Conservation (phyloP, 2,797 vertebrate genomes). For the Eurystomus glaucurus region DNA sequence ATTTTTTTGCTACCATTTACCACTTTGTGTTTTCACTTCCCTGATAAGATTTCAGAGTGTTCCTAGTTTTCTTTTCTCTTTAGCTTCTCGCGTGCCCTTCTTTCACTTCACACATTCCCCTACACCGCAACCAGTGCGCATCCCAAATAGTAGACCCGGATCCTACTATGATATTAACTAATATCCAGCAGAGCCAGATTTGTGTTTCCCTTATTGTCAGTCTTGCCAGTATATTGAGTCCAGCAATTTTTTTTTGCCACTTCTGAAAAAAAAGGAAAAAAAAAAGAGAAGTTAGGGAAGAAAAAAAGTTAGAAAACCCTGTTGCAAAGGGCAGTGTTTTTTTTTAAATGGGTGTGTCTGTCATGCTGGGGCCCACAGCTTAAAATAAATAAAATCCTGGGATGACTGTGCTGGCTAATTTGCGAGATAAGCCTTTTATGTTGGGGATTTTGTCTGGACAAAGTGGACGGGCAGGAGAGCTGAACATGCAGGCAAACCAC, state of each 20-base stretch:
- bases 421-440: conserved; percentile 67
- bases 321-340: neutral
- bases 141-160: neutral
- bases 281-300: accelerated
- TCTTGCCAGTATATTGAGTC: neutral
- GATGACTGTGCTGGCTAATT: conserved; percentile 30
- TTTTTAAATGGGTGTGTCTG: neutral
- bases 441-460: conserved; percentile 66
- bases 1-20: neutral
- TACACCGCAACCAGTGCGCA: neutral
- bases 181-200: neutral
- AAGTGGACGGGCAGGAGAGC: conserved; percentile 59
- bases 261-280: neutral
- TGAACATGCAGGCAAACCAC: conserved; percentile 46
- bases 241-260: neutral
- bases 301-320: neutral
- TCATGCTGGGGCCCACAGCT: neutral
- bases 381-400: conserved; percentile 59
- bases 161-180: accelerated
- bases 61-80: neutral
- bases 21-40: neutral
- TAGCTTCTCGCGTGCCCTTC: neutral
- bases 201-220: neutral
- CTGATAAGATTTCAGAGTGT: neutral
- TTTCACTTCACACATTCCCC: neutral